Percentiles rank a stretch among this genome's conserved stretches.
phyloP scores from a whole-genome alignment of 2,888 invertebrate species.

The Cheilosia variabilis region DNA sequence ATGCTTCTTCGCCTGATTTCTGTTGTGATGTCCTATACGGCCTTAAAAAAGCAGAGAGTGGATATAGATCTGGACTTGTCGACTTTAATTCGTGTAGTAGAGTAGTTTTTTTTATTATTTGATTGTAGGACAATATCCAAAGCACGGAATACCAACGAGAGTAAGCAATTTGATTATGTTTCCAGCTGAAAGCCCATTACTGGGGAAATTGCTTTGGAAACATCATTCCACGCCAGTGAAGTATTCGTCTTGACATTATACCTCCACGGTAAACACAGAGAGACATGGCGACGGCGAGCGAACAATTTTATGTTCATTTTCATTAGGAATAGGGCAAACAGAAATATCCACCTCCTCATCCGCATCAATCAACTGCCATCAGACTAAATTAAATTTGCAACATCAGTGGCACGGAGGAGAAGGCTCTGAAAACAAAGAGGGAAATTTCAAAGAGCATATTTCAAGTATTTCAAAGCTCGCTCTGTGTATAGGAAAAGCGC shows the following conservation, averaged over 20 bases:
- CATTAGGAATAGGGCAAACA: not conserved
- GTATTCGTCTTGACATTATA: not conserved
- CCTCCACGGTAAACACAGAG: not conserved
- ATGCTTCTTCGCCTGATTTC: no score
- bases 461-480: not conserved
- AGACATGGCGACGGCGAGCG: not conserved
- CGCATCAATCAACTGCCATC: constrained; percentile 28
- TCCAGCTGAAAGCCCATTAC: constrained; percentile 3
- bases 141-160: no score
- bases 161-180: constrained; percentile 19
- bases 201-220: constrained; percentile 6
- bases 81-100: no score
- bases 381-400: constrained; percentile 37
- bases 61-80: no score
- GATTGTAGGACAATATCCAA: no score
- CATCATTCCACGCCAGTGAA: not conserved
- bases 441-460: not conserved
- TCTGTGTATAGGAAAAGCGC: constrained; percentile 36
- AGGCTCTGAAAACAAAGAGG: not conserved
- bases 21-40: no score
- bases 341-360: not conserved
- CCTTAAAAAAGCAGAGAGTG: no score
- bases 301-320: constrained; percentile 22
- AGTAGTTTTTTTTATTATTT: no score
- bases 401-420: constrained; percentile 4